These are phyloP conservation scores for Leguminivora glycinivorella DNA, from an alignment of 1,140 invertebrate species.

Conservation along the genomic window DNA sequence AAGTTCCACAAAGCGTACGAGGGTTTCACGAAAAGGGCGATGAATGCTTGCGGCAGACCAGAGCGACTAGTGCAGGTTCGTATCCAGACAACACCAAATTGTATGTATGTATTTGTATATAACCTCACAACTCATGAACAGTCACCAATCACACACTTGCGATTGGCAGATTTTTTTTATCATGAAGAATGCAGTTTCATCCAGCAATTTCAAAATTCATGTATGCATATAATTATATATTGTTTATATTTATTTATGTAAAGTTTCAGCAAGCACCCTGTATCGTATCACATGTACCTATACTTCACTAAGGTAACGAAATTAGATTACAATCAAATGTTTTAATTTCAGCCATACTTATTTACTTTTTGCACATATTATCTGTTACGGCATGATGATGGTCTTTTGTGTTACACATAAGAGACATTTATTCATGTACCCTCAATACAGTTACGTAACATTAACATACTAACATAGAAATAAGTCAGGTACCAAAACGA, in stretches of 20 bases:
- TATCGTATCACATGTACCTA: slow-evolving; percentile 30
- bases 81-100: neutral
- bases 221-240: slow-evolving; percentile 23
- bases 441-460: too few relatives aligned
- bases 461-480: too few relatives aligned
- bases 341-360: neutral
- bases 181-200: neutral
- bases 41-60: slow-evolving; percentile 81
- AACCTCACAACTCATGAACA: neutral
- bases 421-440: too few relatives aligned
- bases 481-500: too few relatives aligned
- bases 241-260: slow-evolving; percentile 31
- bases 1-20: slow-evolving; percentile 83
- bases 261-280: slow-evolving; percentile 38
- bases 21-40: slow-evolving; percentile 78
- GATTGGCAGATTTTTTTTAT: neutral
- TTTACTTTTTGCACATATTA: neutral
- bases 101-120: neutral
- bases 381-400: too few relatives aligned
- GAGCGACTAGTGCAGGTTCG: slow-evolving; percentile 76
- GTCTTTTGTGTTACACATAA: neutral
- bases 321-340: neutral
- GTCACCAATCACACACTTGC: neutral
- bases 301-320: slow-evolving; percentile 32
- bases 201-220: neutral